Base-by-base conservation (phyloP, 2,113 vertebrate species). In the Otus sunia region DNA sequence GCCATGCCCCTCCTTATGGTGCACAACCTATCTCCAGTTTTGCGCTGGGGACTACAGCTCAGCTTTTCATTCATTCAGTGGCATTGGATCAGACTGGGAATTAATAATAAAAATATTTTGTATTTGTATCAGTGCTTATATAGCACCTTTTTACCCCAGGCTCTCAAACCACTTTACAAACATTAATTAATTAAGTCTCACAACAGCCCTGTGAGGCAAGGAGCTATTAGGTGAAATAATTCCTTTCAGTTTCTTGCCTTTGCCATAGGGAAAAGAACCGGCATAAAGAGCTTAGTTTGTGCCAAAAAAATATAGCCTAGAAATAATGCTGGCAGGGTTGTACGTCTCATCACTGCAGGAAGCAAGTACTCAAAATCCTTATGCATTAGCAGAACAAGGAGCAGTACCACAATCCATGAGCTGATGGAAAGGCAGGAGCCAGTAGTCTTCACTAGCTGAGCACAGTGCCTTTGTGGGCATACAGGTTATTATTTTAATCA, bases 141-240 rank as follows among this genome's bases (percentile, higher is more conserved):
- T 92, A 83, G 77, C 86, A 92, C 77, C 91, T 92, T 91, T 95
- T 96, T 88, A 95, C 96, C 90, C 80, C 67, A 93, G 83, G 36
- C 67, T 96, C 95, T 96, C 86, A 68, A 96, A 96, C 62, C 90
- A 88, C 94, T 93, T 97, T 91, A 93, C 71, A 96, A 96, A 96
- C 94, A 94, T 95, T 97, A 97, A 97, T 97, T 97, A 97, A 97
- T 97, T 97, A 96, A 96, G 91, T 94, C 94, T 96, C 95, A 94
- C 92, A 96, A 95, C 78, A 96, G 90, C 78, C 92, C 87, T 93
- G 82, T 91, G 95, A 94, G 96, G 92, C 82, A 85, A 94, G 74
- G 77, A 97, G 71, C 90, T 96, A 95, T 96, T 97, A 97, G 93
- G 95, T 94, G 88, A 97, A 97, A 97, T 97, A 95, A 96, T 96